Conservation (phyloP, 2,888 invertebrate species). For the Calliphora vomitoria region DNA sequence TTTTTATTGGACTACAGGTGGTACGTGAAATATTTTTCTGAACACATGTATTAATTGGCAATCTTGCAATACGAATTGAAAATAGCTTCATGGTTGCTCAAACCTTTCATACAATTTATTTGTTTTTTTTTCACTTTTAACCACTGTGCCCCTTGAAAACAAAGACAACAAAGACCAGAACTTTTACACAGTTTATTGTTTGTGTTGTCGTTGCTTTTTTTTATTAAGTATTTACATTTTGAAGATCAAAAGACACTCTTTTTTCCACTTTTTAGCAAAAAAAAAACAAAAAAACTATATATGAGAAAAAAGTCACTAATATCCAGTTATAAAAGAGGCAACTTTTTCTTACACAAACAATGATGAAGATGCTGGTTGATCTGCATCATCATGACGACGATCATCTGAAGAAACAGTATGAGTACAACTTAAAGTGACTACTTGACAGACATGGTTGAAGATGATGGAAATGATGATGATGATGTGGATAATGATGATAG, state of each 20-base stretch:
- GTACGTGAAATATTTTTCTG: too few relatives aligned
- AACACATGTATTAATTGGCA: too few relatives aligned
- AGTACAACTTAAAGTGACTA: constrained; percentile 49
- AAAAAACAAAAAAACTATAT: background rate
- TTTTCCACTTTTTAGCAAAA: constrained; percentile 6
- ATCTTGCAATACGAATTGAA: too few relatives aligned
- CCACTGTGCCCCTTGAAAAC: constrained; percentile 43
- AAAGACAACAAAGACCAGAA: constrained; percentile 64
- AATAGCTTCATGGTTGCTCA: too few relatives aligned
- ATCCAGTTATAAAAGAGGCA: constrained; percentile 69
- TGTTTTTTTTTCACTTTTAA: background rate
- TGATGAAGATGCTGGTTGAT: constrained; percentile 48
- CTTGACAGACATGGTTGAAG: constrained; percentile 53
- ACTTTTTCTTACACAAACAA: constrained; percentile 42
- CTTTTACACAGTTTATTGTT: constrained; percentile 47
- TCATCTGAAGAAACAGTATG: constrained; percentile 41
- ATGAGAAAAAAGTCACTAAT: constrained; percentile 27
- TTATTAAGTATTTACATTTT: constrained; percentile 49
- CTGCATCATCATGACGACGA: constrained; percentile 25
- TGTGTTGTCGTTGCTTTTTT: constrained; percentile 28
- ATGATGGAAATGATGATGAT: constrained; percentile 26
- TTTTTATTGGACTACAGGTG: too few relatives aligned
- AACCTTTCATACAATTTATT: too few relatives aligned
- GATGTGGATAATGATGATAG: background rate
- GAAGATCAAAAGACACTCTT: constrained; percentile 58